Base-by-base conservation (phyloP, 2,113 vertebrate species). In the Corythaixoides concolor region DNA sequence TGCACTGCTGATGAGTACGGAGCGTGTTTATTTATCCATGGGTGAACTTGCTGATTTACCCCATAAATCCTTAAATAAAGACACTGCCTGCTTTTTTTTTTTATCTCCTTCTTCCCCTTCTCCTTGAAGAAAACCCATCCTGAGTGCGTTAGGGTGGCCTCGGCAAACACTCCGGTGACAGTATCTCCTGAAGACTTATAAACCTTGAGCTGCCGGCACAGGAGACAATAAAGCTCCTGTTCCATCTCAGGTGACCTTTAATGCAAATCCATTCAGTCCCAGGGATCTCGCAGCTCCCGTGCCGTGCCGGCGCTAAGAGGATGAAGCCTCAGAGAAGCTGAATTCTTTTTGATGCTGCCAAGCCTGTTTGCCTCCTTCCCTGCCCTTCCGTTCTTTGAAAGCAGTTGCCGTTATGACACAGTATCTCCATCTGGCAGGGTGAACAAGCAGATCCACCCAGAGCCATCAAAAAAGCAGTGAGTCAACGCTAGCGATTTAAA, bases 361-460 rank as follows among this genome's bases (percentile, higher is more conserved):
- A 97, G 96, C 87, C 92, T 96, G 94, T 94, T 89, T 97, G 93
- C 87, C 95, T 97, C 81, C 81, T 92, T 96, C 87, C 83, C 83
- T 97, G 96, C 94, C 96, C 96, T 96, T 97, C 95, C 87, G 87
- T 97, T 97, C 96, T 97, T 96, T 97, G 97, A 97, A 97, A 97
- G 97, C 94, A 92, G 80, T 90, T 95, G 95, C 95, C 9, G 79
- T 91, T 91, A 90, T 95, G 96, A 97, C 96, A 97, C 83, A 93
- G 64, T 94, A 95, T 96, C 95, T 97, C 97, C 97, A 97, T 97
- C 97, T 97, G 97, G 93, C 95, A 97, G 96, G 87, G 93, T 93
- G 97, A 97, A 97, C 90, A 97, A 94, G 95, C 96, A 96, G 92
- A 96, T 95, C 93, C 93, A 97, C 89, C 91, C 95, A 92, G 91